Evolutionary conservation across 2,113 vertebrate genomes (phyloP).

Genomic region (Triplophysa tibetana): DNA sequence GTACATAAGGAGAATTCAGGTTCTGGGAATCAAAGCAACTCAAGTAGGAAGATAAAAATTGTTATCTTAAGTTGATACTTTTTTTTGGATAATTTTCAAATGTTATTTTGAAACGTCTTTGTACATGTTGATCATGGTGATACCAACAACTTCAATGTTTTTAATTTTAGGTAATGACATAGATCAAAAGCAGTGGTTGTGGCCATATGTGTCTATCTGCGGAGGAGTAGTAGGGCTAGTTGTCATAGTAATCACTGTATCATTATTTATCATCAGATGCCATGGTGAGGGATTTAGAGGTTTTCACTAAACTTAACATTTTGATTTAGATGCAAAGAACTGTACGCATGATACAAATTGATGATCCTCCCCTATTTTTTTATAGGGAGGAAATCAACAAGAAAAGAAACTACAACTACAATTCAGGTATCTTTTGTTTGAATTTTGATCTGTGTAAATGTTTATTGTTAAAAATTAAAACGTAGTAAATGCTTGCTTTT

Average conservation of each 20-base stretch:
- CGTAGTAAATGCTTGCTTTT: not conserved
- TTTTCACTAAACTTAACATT: not conserved
- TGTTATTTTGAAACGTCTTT: too few species aligned
- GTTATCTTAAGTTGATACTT: not conserved
- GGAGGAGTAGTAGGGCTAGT: slow-evolving; percentile 57
- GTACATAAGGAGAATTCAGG: not conserved
- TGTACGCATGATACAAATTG: too few species aligned
- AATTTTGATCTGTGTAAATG: not conserved
- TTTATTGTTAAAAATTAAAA: not conserved
- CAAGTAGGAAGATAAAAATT: not conserved
- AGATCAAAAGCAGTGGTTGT: fast-evolving
- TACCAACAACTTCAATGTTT: not conserved
- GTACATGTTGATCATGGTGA: too few species aligned
- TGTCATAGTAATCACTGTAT: slow-evolving; percentile 55
- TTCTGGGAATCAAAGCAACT: not conserved
- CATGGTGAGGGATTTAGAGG: slow-evolving; percentile 34
- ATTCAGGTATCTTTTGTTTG: slow-evolving; percentile 58
- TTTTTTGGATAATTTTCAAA: not conserved
- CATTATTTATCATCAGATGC: slow-evolving; percentile 50
- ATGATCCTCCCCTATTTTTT: not conserved
- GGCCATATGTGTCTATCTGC: slow-evolving; percentile 56
- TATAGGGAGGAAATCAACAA: slow-evolving; percentile 48
- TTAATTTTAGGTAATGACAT: not conserved
- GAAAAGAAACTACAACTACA: slow-evolving; percentile 37
- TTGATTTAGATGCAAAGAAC: not conserved